phyloP scores from a whole-genome alignment of 2,888 invertebrate genomes.

The Adineta ricciae region DNA sequence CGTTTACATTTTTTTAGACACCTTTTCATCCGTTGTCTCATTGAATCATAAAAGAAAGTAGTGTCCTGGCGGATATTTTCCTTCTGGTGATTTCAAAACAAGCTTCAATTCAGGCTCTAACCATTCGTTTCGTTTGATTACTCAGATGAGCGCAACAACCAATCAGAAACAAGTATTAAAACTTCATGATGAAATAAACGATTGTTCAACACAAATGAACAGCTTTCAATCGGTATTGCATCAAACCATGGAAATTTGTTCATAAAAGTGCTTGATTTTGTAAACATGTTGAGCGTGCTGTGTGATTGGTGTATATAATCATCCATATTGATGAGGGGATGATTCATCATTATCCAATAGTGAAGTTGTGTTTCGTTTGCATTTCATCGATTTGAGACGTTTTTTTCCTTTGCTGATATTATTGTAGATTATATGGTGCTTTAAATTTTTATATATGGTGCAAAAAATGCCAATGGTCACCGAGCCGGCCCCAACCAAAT shows the following conservation, averaged over 20 bases:
- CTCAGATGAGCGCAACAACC: background rate
- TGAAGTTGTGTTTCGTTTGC: background rate
- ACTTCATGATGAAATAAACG: background rate
- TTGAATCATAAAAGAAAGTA: too few species aligned
- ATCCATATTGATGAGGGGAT: background rate
- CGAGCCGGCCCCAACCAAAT: background rate
- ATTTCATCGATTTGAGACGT: background rate
- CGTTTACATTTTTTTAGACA: too few species aligned
- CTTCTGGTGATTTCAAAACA: background rate
- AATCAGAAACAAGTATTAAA: background rate
- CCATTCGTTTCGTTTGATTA: background rate
- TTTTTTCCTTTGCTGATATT: too few species aligned
- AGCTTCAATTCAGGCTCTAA: background rate
- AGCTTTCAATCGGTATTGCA: too few species aligned
- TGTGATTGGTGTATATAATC: background rate
- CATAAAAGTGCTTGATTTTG: background rate
- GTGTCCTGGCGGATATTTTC: background rate
- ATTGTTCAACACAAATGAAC: too few species aligned
- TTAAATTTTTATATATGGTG: constrained; percentile 2
- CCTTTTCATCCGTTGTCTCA: too few species aligned
- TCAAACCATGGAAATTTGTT: too few species aligned
- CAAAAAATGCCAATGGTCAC: constrained; percentile 23
- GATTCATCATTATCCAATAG: background rate
- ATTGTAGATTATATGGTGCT: background rate
- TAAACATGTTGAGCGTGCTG: background rate